Evolutionary conservation across 2,113 vertebrate genomes (phyloP).

Genomic region (Pluvianellus socialis): DNA sequence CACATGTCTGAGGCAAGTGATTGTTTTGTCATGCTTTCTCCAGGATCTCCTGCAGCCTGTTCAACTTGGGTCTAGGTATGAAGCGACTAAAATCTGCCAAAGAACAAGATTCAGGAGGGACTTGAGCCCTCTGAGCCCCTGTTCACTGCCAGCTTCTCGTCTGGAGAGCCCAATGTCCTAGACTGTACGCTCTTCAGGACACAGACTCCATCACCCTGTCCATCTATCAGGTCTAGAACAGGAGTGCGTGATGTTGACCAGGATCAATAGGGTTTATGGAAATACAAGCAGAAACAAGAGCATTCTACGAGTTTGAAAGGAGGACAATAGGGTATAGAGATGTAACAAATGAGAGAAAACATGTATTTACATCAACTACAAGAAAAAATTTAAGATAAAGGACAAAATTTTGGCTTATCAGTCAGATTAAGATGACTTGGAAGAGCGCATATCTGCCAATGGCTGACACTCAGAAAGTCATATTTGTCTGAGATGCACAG

Average conservation of each 20-base stretch:
- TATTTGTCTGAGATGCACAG: not conserved
- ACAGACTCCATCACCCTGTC: not conserved
- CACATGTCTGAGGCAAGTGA: not conserved
- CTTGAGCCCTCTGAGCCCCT: not conserved
- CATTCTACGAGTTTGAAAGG: not conserved
- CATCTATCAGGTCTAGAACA: not conserved
- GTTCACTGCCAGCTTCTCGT: not conserved
- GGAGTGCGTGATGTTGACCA: not conserved
- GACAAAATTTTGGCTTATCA: not conserved
- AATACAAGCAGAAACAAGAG: not conserved
- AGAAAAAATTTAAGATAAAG: not conserved
- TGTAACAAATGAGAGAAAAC: not conserved
- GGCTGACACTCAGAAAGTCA: not conserved
- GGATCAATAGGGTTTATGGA: not conserved
- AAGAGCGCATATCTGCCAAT: not conserved
- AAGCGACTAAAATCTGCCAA: not conserved
- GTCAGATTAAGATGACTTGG: not conserved
- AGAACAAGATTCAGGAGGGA: not conserved
- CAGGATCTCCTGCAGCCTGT: not conserved
- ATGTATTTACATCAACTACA: not conserved
- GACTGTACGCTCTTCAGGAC: not conserved
- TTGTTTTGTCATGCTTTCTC: not conserved
- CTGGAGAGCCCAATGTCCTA: not conserved
- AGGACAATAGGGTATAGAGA: not conserved
- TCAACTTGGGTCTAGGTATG: not conserved